Base-by-base conservation (phyloP, 2,888 invertebrate genomes). In the Drosophila meridiana region DNA sequence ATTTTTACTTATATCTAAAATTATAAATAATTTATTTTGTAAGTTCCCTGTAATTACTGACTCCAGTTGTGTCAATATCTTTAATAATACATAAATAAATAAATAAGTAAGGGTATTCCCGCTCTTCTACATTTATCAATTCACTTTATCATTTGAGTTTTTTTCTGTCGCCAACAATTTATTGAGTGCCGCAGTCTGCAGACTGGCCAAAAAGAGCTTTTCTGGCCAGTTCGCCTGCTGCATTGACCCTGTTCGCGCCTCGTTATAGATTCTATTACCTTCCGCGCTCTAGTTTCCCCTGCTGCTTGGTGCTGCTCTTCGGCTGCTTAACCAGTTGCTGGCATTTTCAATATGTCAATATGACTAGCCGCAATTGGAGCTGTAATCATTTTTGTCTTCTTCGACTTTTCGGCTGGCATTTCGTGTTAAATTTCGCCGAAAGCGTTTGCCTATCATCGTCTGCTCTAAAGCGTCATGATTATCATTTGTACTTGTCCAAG, bases 381-480 rank as follows among this genome's bases (percentile, higher is more conserved):
- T 69, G 53, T 63, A 75, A 75, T 85, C 56, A 60, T 61, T 70
- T 75, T 47, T 42, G 42, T 62, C 60, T 60, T 42, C 53, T 59
- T 56, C 57, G 43, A 40, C 47, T 56, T 30, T 63, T 56, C 50
- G n/a, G 38, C 47, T 77, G 81, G 70, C 73, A 82, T 76, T 88
- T 87, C 75, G 67, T 76, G 62, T 79, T 72, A 60, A 81, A 81
- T 85, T 82, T 78, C 76, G 76, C 86, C 86, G 47, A 75, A 76
- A 85, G 86, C 86, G 69, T 69, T 79, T 85, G 88, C 82, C 83
- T 72, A 89, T 87, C 86, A 82, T 73, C 75, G 76, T 76, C 76
- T 71, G 57, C 64, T 48, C 69, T 68, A 70, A 68, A 62, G 73
- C 87, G 57, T 64, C 78, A 76, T 82, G 80, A 73, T 71, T 69